Base-by-base conservation (phyloP, 2,113 vertebrate species). In the Lipotes vexillifer region DNA sequence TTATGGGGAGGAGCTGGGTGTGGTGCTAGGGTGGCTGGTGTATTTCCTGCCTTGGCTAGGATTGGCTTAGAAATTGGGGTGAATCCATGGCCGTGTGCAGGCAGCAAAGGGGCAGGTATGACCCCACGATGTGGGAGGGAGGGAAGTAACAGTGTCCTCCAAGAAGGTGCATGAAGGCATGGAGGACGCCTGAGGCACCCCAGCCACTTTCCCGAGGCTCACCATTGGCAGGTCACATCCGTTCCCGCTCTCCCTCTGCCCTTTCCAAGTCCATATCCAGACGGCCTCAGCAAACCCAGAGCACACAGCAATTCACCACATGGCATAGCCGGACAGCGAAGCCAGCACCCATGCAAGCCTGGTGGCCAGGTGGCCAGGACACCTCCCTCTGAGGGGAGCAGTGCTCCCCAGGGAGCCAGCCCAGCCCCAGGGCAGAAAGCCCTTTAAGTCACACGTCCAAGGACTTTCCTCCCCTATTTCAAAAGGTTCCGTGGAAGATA, bases 201-300 rank as follows among this genome's bases (percentile, higher is more conserved):
- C 23, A 31, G 65, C 44, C 49, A 20, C n/a, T 11, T 0, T 31
- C n/a, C 59, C 25, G 7, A 59, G 49, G 68, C 71, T 77, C 23
- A 55, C 20, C 25, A 25, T 11, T 49, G 11, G 33, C 13, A 49
- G 75, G 65, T 71, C 0, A 1, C 0, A 0, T 3, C n/a, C 38
- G 38, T 52, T 18, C 21, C 20, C 9, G 1, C 27, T 55, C 57
- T 69, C 29, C 68, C 36, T 84, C 49, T 46, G 61, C 23, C 17
- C 57, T 12, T 36, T 15, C 12, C 38, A 46, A 52, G 21, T 55
- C 33, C 17, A 25, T 6, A 21, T 36, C 88, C 18, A 25, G 61
- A 63, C 49, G 2, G 11, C 57, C 65, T 88, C 55, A 15, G 95
- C 72, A 66, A 55, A 41, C 46, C 5, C 2, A 41, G 82, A 57